phyloP scores from a whole-genome alignment of 1,140 invertebrate species.

The Bombus waltoni region DNA sequence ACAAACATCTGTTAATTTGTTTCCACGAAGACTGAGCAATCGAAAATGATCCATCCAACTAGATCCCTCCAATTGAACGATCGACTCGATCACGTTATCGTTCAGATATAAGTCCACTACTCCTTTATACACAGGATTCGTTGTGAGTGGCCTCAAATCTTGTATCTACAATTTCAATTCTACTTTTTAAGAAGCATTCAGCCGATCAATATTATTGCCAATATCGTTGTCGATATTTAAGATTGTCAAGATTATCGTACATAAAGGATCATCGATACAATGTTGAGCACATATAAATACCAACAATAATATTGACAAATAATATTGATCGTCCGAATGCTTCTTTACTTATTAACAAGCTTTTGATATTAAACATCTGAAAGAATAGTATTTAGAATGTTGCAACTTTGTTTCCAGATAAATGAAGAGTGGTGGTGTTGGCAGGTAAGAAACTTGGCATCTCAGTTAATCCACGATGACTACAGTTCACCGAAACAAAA shows the following conservation, averaged over 20 bases:
- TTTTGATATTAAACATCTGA: too few species aligned
- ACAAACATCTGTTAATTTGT: constrained; percentile 87
- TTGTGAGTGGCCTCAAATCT: constrained; percentile 85
- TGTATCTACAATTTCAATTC: constrained; percentile 82
- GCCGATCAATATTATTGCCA: too few species aligned
- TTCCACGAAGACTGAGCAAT: constrained; percentile 88
- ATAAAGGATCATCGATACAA: too few species aligned
- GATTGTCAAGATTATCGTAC: too few species aligned
- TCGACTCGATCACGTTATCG: constrained; percentile 87
- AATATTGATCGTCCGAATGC: too few species aligned
- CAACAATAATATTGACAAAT: too few species aligned
- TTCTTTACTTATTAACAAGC: too few species aligned
- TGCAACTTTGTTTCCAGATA: constrained; percentile 84
- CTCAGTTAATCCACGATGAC: constrained; percentile 79
- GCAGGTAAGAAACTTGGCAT: constrained; percentile 83
- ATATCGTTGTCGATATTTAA: too few species aligned
- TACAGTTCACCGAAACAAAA: constrained; percentile 84
- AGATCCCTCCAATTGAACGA: constrained; percentile 88
- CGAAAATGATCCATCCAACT: constrained; percentile 90
- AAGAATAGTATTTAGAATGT: background rate
- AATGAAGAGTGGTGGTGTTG: constrained; percentile 83
- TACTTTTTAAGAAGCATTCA: background rate
- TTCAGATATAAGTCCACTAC: constrained; percentile 90
- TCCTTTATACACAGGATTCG: constrained; percentile 86
- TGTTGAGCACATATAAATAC: too few species aligned